phyloP scores from a whole-genome alignment of 2,888 invertebrate species.

The Lasioglossum leucozonium region DNA sequence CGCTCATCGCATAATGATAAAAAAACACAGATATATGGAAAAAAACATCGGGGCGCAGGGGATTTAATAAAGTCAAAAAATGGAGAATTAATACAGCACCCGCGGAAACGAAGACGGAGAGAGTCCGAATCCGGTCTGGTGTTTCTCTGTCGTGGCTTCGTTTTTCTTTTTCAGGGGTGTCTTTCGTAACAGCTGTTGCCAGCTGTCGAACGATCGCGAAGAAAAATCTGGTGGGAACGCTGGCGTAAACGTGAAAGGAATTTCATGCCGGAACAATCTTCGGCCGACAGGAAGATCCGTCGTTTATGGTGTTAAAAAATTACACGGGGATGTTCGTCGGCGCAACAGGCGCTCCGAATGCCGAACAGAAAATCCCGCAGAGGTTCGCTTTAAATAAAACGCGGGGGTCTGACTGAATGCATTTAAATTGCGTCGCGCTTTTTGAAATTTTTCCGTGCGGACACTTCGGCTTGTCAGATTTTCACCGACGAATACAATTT shows the following conservation, averaged over 20 bases:
- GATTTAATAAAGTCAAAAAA: neutral
- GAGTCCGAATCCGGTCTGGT: slow-evolving; percentile 39
- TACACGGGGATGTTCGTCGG: slow-evolving; percentile 52
- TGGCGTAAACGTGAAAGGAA: slow-evolving; percentile 71
- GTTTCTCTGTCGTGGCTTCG: slow-evolving; percentile 57
- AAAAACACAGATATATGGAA: neutral
- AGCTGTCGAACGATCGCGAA: slow-evolving; percentile 68
- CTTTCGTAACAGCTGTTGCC: slow-evolving; percentile 73
- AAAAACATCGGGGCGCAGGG: neutral
- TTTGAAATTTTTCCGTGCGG: slow-evolving; percentile 11
- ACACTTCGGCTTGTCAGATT: neutral
- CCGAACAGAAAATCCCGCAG: neutral
- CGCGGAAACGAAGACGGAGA: slow-evolving; percentile 60
- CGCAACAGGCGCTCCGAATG: slow-evolving; percentile 66
- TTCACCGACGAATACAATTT: slow-evolving; percentile 22
- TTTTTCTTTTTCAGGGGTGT: slow-evolving; percentile 64
- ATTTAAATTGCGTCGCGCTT: slow-evolving; percentile 39
- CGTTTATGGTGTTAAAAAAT: slow-evolving; percentile 55
- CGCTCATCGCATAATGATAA: neutral
- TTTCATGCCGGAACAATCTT: slow-evolving; percentile 64
- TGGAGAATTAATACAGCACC: slow-evolving; percentile 65
- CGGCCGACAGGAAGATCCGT: slow-evolving; percentile 41
- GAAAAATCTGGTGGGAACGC: slow-evolving; percentile 63
- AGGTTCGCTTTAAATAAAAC: slow-evolving; percentile 37
- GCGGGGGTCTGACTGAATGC: slow-evolving; percentile 40